Percentiles rank a stretch among this genome's conserved stretches.
phyloP scores from a whole-genome alignment of 2,113 vertebrate species.

The Isurus oxyrinchus region DNA sequence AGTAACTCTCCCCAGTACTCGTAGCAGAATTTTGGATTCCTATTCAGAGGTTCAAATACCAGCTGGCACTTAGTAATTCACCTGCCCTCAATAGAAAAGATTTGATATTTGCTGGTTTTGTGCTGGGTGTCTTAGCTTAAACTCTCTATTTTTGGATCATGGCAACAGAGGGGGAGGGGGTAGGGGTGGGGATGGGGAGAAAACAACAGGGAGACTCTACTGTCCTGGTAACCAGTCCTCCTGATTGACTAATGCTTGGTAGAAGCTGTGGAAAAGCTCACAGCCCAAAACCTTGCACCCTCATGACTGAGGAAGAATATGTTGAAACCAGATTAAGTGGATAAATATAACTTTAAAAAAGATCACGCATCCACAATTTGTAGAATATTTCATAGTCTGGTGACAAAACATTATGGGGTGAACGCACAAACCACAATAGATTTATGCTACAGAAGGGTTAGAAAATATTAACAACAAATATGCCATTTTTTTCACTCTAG shows the following conservation, averaged over 20 bases:
- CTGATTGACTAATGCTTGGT: background rate
- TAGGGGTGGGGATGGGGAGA: background rate
- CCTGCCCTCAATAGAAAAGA: background rate
- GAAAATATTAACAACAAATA: background rate
- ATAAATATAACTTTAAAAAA: background rate
- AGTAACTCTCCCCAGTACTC: conserved; percentile 29
- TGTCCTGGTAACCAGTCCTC: background rate
- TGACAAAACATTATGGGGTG: background rate
- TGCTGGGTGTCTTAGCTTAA: background rate
- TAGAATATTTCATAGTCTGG: background rate
- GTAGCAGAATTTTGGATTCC: background rate
- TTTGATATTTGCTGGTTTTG: background rate
- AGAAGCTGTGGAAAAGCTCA: background rate
- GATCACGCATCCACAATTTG: background rate
- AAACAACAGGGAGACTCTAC: background rate
- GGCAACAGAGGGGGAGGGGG: background rate
- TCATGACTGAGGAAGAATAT: background rate
- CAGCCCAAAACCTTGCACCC: background rate
- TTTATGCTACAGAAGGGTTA: background rate
- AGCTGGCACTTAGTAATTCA: background rate
- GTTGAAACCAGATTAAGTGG: background rate
- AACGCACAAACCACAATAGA: background rate
- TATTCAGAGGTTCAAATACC: background rate
- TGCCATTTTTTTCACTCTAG: background rate
- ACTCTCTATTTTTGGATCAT: background rate